These are phyloP conservation scores for Xiphias gladius DNA, from an alignment of 2,113 vertebrate species.

Conservation along the genomic window DNA sequence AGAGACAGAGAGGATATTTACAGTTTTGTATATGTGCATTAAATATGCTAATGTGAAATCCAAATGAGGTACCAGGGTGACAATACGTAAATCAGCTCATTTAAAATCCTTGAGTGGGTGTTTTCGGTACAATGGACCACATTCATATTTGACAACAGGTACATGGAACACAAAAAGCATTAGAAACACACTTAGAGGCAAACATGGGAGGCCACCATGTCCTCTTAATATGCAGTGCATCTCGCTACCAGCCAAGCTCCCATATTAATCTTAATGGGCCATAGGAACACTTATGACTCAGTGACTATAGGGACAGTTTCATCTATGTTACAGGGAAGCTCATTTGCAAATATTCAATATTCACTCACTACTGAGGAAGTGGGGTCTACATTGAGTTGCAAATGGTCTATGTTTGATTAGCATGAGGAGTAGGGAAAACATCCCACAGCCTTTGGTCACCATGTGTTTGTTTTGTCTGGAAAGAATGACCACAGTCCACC, in stretches of 20 bases:
- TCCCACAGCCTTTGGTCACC: slow-evolving; percentile 44
- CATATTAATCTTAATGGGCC: slow-evolving; percentile 13
- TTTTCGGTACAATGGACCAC: background rate
- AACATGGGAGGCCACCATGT: background rate
- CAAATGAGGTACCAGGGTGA: background rate
- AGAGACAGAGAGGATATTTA: background rate
- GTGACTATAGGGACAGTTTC: slow-evolving; percentile 28
- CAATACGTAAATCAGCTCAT: slow-evolving; percentile 23
- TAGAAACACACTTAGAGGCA: background rate
- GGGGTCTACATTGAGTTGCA: slow-evolving; percentile 73
- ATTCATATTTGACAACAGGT: slow-evolving; percentile 23
- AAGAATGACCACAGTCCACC: slow-evolving; percentile 33
- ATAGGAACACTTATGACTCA: slow-evolving; percentile 23
- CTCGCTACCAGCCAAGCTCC: slow-evolving; percentile 3
- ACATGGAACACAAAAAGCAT: background rate
- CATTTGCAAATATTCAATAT: slow-evolving; percentile 80
- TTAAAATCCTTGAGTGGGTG: background rate
- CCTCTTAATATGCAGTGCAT: background rate
- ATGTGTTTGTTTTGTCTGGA: slow-evolving; percentile 38
- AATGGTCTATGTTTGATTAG: slow-evolving; percentile 72
- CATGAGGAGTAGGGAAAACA: slow-evolving; percentile 50
- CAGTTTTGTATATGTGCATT: background rate
- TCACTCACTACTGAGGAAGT: slow-evolving; percentile 66
- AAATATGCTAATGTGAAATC: background rate
- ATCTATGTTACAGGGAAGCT: slow-evolving; percentile 47